phyloP scores from a whole-genome alignment of 2,113 vertebrate genomes.

The Fregata magnificens region DNA sequence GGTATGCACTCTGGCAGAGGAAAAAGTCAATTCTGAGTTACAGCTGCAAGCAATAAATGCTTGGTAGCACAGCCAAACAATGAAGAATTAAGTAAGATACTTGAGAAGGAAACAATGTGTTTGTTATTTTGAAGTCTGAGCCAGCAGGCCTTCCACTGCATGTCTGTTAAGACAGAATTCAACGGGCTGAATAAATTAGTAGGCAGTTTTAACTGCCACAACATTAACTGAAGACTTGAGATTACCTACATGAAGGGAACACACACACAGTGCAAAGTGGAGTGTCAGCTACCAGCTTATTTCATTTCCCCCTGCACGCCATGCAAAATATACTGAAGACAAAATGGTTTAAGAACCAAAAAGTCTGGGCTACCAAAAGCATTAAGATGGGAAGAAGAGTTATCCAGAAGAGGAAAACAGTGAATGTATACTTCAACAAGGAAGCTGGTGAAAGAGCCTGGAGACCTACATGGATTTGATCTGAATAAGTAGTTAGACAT shows the following conservation, averaged over 20 bases:
- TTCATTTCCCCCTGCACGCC: neutral
- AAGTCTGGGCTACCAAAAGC: neutral
- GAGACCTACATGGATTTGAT: neutral
- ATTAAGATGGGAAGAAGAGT: neutral
- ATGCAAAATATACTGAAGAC: neutral
- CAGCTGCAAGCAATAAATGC: neutral
- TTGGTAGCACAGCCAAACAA: neutral
- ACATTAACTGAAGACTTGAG: neutral
- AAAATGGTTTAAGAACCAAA: neutral
- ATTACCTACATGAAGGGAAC: neutral
- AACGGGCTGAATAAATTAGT: neutral
- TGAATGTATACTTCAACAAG: neutral
- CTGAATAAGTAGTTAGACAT: neutral
- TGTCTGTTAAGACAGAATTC: neutral
- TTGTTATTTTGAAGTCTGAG: neutral
- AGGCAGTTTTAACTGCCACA: neutral
- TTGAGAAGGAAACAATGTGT: neutral
- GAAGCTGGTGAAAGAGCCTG: neutral
- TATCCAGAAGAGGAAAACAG: neutral
- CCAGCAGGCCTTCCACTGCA: neutral
- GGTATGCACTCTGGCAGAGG: neutral
- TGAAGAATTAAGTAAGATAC: neutral
- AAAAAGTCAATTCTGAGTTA: neutral
- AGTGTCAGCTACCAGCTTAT: neutral
- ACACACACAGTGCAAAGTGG: neutral